These are phyloP conservation scores for Clavelina lepadiformis DNA, from an alignment of 23 tunicate species.

Conservation along the genomic window DNA sequence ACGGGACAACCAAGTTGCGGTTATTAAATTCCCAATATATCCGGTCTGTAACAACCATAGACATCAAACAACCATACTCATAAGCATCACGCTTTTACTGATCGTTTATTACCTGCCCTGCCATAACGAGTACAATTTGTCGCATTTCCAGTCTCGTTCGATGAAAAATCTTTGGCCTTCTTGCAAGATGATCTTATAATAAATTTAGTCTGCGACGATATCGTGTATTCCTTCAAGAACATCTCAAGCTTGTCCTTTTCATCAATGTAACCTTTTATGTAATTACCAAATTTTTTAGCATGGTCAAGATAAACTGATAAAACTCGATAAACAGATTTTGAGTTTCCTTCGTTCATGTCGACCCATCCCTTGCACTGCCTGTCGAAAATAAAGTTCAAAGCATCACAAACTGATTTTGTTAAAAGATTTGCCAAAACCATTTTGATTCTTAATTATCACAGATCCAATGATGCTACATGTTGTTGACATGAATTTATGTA, in stretches of 20 bases:
- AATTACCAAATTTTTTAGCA: slow-evolving; percentile 35
- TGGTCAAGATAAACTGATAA: slow-evolving; percentile 16
- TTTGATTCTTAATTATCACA: too few species aligned
- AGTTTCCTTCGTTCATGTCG: too few species aligned
- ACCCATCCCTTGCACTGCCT: too few species aligned
- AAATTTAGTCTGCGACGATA: slow-evolving; percentile 28
- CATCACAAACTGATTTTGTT: too few species aligned
- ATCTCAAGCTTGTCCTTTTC: slow-evolving; percentile 33
- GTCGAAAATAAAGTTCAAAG: too few species aligned
- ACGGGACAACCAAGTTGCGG: slow-evolving; percentile 40
- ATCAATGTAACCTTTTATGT: slow-evolving; percentile 52
- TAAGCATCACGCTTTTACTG: too few species aligned
- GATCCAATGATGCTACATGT: too few species aligned
- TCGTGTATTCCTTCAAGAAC: slow-evolving; percentile 27
- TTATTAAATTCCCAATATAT: slow-evolving; percentile 67
- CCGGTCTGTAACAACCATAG: slow-evolving; percentile 23
- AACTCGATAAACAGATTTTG: slow-evolving; percentile 25
- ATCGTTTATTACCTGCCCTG: slow-evolving; percentile 35
- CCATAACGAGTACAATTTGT: slow-evolving; percentile 43
- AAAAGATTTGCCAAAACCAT: too few species aligned
- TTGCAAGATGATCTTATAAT: slow-evolving; percentile 39
- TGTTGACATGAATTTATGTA: too few species aligned
- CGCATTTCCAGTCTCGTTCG: not conserved
- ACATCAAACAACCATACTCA: too few species aligned
- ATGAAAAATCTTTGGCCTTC: slow-evolving; percentile 14